phyloP scores from a whole-genome alignment of 2,888 invertebrate genomes.

The Helleia helle region DNA sequence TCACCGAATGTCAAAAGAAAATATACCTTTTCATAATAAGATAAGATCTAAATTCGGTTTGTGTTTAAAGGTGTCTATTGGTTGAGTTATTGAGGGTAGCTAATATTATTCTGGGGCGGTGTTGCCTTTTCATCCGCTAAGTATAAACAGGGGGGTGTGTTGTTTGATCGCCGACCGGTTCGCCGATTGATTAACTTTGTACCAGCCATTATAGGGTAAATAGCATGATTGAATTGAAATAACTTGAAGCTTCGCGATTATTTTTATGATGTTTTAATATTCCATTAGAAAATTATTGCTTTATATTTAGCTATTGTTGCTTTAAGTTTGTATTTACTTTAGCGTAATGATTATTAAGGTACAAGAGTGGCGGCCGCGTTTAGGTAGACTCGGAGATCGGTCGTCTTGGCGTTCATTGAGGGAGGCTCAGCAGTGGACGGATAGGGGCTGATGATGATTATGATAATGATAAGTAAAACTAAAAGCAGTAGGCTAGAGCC shows the following conservation, averaged over 20 bases:
- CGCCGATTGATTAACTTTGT: conserved; percentile 63
- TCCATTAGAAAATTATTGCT: no score
- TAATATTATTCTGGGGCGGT: conserved; percentile 73
- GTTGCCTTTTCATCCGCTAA: conserved; percentile 73
- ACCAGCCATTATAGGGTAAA: conserved; percentile 37
- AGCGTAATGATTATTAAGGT: no score
- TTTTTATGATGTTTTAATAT: conserved; percentile 9
- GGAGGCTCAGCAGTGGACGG: no score
- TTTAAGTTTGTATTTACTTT: no score
- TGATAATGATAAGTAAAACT: no score
- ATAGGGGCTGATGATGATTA: no score
- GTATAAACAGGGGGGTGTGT: conserved; percentile 73
- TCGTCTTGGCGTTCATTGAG: no score
- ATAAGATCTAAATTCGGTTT: conserved; percentile 34
- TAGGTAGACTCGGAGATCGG: no score
- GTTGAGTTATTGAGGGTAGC: conserved; percentile 68
- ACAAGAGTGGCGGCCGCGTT: no score
- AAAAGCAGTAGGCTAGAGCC: no score
- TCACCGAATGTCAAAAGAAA: conserved; percentile 23
- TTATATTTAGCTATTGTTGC: no score
- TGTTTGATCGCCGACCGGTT: conserved; percentile 56
- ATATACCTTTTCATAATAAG: conserved; percentile 27
- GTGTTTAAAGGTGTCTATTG: conserved; percentile 39
- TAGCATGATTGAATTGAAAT: conserved; percentile 23
- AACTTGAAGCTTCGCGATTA: conserved; percentile 13